Conservation (phyloP, 2,113 vertebrate species). For the Rhinichthys klamathensis region DNA sequence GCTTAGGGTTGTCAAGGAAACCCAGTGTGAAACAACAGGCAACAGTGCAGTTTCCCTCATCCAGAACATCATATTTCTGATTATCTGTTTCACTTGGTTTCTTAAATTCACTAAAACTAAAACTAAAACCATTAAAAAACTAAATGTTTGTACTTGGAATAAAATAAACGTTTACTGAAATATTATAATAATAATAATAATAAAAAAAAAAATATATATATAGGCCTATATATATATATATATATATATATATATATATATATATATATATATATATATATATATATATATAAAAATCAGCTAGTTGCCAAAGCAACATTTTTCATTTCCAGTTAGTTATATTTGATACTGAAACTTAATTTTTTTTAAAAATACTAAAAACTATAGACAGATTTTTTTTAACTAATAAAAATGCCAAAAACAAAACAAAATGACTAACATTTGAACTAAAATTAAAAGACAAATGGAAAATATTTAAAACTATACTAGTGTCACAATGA, state of each 20-base stretch:
- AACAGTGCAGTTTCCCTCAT: background rate
- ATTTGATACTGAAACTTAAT: background rate
- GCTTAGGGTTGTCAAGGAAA: conserved; percentile 12
- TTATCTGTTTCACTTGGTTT: background rate
- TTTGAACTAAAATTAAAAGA: too few relatives aligned
- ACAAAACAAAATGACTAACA: background rate
- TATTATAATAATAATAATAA: too few relatives aligned
- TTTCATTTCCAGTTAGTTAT: background rate
- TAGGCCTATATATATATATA: too few relatives aligned
- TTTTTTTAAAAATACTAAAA: too few relatives aligned
- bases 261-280: too few relatives aligned
- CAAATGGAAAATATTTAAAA: too few relatives aligned
- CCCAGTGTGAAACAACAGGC: conserved; percentile 24
- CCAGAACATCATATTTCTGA: conserved; percentile 4
- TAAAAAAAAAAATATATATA: too few relatives aligned
- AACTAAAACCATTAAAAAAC: background rate
- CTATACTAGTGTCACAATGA: background rate
- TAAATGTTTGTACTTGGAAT: background rate
- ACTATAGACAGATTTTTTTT: background rate
- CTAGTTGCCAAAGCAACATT: background rate
- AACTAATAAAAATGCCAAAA: background rate
- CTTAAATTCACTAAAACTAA: background rate
- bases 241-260: too few relatives aligned
- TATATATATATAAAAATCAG: too few relatives aligned
- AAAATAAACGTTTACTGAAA: background rate